A percentile compares a stretch with the other conserved stretches of the same genome.
Evolutionary conservation across 2,888 invertebrate species (phyloP).

Genomic region (Pristionchus japonicus): DNA sequence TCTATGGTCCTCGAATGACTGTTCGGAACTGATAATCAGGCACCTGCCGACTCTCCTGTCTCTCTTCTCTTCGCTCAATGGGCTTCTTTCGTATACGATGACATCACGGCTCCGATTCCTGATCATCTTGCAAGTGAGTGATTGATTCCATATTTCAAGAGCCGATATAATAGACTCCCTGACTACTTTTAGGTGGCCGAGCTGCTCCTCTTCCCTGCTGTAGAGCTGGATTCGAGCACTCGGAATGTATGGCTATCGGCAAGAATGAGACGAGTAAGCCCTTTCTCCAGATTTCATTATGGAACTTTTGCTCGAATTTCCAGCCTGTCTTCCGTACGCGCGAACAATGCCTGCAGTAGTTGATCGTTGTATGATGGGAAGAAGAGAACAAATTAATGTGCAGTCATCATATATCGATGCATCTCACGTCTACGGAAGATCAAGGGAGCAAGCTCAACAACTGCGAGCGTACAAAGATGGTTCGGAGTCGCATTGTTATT

Average conservation of each 20-base stretch:
- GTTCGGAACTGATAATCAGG: background rate
- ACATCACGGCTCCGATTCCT: slow-evolving; percentile 79
- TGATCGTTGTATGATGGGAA: slow-evolving; percentile 72
- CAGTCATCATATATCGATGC: slow-evolving; percentile 87
- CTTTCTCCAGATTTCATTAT: too few relatives aligned
- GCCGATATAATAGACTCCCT: background rate
- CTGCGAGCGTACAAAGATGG: slow-evolving; percentile 86
- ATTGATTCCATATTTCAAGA: background rate
- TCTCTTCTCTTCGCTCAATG: slow-evolving; percentile 83
- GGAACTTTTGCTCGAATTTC: too few relatives aligned
- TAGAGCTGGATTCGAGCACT: slow-evolving; percentile 58
- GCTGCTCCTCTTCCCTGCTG: slow-evolving; percentile 64
- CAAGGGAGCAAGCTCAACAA: slow-evolving; percentile 84
- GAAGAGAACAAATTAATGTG: slow-evolving; percentile 91
- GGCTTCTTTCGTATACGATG: slow-evolving; percentile 74
- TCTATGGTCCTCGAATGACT: background rate
- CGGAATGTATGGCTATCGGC: slow-evolving; percentile 68
- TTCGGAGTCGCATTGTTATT: background rate
- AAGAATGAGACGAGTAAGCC: background rate
- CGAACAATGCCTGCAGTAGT: slow-evolving; percentile 68
- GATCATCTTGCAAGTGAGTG: slow-evolving; percentile 76
- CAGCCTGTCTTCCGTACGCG: slow-evolving; percentile 66
- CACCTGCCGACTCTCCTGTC: slow-evolving; percentile 78
- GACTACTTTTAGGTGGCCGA: background rate
- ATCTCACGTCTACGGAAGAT: slow-evolving; percentile 91